These are phyloP conservation scores for Balaeniceps rex DNA, from an alignment of 2,113 vertebrate species.

Conservation along the genomic window DNA sequence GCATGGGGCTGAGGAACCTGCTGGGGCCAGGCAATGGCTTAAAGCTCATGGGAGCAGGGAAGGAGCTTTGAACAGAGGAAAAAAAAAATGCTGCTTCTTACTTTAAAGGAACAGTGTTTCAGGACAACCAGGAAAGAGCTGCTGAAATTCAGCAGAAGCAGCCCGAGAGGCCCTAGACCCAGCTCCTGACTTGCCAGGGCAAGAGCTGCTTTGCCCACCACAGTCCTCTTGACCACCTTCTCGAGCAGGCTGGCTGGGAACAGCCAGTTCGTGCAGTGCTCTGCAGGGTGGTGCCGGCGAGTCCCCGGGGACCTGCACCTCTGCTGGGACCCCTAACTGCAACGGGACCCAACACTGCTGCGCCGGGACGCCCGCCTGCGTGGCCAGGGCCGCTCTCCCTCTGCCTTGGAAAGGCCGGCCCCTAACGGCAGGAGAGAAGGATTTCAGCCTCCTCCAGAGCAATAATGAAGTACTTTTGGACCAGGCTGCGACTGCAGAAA, in stretches of 20 bases:
- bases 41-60: neutral
- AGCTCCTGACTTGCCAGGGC: neutral
- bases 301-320: neutral
- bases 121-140: neutral
- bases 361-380: fast-evolving
- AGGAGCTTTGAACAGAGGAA: neutral
- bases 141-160: neutral
- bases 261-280: fast-evolving
- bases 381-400: neutral
- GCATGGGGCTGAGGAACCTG: neutral
- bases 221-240: neutral
- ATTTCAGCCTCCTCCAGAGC: neutral
- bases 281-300: neutral
- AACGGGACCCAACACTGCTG: neutral
- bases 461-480: fast-evolving
- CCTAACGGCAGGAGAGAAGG: neutral
- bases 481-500: neutral
- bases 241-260: neutral
- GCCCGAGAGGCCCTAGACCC: neutral
- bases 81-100: neutral
- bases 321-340: neutral
- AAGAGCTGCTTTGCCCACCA: fast-evolving
- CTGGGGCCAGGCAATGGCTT: neutral
- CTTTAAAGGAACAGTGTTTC: neutral
- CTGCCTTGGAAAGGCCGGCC: conserved; percentile 14